Conservation (phyloP, 2,888 invertebrate species). For the Sinohyriopsis cumingii region DNA sequence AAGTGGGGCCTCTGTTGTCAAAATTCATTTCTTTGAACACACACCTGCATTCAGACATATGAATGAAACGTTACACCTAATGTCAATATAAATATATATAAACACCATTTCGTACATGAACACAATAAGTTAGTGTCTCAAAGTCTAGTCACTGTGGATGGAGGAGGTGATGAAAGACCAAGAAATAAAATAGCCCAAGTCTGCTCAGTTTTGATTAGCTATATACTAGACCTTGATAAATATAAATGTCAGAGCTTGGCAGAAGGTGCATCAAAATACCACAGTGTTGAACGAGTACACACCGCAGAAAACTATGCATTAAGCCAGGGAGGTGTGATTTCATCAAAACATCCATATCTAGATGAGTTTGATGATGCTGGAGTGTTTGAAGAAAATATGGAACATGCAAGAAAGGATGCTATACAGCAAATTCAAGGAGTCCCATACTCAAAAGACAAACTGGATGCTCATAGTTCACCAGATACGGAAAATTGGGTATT, state of each 20-base stretch:
- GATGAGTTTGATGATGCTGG: slow-evolving; percentile 6
- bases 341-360: not conserved
- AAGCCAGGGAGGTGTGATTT: slow-evolving; percentile 12
- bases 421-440: not conserved
- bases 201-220: slow-evolving; percentile 1
- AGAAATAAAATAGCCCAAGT: slow-evolving; percentile 8
- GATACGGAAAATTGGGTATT: slow-evolving; percentile 1
- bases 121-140: slow-evolving; percentile 5
- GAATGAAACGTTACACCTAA: slow-evolving; percentile 4
- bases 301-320: slow-evolving; percentile 11
- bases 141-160: slow-evolving; percentile 7
- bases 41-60: slow-evolving; percentile 2
- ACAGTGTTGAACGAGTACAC: slow-evolving; percentile 16
- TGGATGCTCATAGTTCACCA: not conserved
- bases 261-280: slow-evolving; percentile 13
- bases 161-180: slow-evolving; percentile 10
- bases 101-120: slow-evolving; percentile 1
- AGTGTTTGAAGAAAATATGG: slow-evolving; percentile 13
- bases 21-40: slow-evolving; percentile 3
- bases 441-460: not conserved
- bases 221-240: slow-evolving; percentile 14
- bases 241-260: slow-evolving; percentile 7
- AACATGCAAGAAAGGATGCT: slow-evolving; percentile 7
- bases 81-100: not conserved
- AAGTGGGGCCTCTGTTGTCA: not conserved